Evolutionary conservation across 2,888 invertebrate species (phyloP), one percentile per base, ranked within the genome.

Genomic region (Tineola bisselliella): DNA sequence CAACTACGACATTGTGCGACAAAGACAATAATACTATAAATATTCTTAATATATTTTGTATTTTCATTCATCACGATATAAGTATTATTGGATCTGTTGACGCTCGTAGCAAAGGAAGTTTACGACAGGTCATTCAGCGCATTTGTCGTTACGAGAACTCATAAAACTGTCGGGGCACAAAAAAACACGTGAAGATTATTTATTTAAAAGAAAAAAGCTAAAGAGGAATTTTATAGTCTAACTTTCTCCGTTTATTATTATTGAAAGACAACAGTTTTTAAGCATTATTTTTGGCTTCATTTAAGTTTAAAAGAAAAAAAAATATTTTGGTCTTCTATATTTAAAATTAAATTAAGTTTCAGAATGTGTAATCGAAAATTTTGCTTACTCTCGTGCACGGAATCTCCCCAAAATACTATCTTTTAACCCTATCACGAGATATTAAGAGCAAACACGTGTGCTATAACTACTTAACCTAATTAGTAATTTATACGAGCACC

Each of bases 81-180:
- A 56, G 25, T 19, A 56, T 57, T 44, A 57, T 57, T 48, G 10
- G 17, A 15, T 5, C 17, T 17, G n/a, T 15, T 6, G 48, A 48
- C 48, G 48, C 15, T 5, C 43, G 54, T 62, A 60, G 60, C 60
- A 61, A 43, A 57, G 62, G 62, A 52, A 33, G 13, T 59, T 62
- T 48, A 61, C 62, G 62, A 63, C 59, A 48, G 44, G 63, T 57
- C 63, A 25, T 63, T 61, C 63, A 60, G 63, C 61, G 48, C 63
- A 63, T 62, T 61, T 18, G 38, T 18, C 19, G 65, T 68, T 67
- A 69, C 65, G 68, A 66, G 62, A 61, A 57, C 63, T 64, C 68
- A 64, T 70, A 69, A 70, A 73, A 64, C 65, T 61, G 52, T 31
- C 62, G 48, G 48, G 6, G 2, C 17, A 8, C 48, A 15, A 48